Evolutionary conservation across 1,140 invertebrate species (phyloP).

Genomic region (Macrobrachium rosenbergii): DNA sequence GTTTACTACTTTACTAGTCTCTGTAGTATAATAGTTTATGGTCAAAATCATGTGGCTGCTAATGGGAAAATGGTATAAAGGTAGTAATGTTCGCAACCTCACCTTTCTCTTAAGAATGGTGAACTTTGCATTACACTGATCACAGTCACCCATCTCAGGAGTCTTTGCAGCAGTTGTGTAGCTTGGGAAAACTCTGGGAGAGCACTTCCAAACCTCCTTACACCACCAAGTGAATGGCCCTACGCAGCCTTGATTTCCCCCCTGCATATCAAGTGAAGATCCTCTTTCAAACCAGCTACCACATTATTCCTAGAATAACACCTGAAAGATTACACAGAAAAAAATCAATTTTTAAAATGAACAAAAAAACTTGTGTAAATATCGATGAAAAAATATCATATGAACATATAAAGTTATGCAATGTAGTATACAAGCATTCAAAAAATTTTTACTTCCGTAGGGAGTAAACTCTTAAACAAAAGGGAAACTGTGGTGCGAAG

Average conservation of each 20-base stretch:
- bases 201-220: slow-evolving; percentile 42
- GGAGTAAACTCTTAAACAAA: too few species aligned
- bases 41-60: too few species aligned
- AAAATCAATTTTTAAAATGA: too few species aligned
- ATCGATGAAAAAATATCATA: too few species aligned
- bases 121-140: slow-evolving; percentile 32
- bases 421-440: too few species aligned
- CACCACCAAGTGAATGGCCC: slow-evolving; percentile 51
- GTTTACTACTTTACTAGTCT: too few species aligned
- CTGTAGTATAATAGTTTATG: too few species aligned
- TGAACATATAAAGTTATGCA: too few species aligned
- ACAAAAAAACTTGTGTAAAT: too few species aligned
- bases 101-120: slow-evolving; percentile 30
- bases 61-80: too few species aligned
- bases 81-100: neutral
- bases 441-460: too few species aligned
- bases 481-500: too few species aligned
- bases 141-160: slow-evolving; percentile 34
- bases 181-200: slow-evolving; percentile 41
- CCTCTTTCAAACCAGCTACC: neutral
- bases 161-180: neutral
- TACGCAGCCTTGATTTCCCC: slow-evolving; percentile 27
- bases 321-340: neutral
- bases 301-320: neutral
- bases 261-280: slow-evolving; percentile 32